Conservation (phyloP, 2,113 vertebrate genomes). For the Leptobrachium leishanense region DNA sequence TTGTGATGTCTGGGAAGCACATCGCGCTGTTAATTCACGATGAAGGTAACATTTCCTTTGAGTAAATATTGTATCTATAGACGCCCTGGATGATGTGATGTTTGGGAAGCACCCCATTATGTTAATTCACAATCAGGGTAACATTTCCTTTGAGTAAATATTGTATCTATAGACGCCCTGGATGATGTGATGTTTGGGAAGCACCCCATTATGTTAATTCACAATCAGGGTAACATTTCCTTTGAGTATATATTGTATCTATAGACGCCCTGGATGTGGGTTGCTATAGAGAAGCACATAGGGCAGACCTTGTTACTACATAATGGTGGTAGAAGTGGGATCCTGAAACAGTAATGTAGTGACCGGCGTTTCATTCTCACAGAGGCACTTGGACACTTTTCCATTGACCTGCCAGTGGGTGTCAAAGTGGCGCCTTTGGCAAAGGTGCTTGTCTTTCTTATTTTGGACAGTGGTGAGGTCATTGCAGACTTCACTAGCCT, state of each 20-base stretch:
- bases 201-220: too few relatives aligned
- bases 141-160: too few relatives aligned
- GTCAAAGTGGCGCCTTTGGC: constrained; percentile 70
- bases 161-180: too few relatives aligned
- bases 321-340: neutral
- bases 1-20: constrained; percentile 54
- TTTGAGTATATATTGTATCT: too few relatives aligned
- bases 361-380: constrained; percentile 39
- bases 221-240: too few relatives aligned
- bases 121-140: too few relatives aligned
- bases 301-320: too few relatives aligned
- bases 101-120: too few relatives aligned
- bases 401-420: constrained; percentile 57
- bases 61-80: neutral
- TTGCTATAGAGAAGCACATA: neutral
- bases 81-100: too few relatives aligned
- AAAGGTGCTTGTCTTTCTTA: constrained; percentile 76
- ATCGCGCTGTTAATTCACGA: constrained; percentile 26
- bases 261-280: too few relatives aligned
- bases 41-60: neutral
- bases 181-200: too few relatives aligned
- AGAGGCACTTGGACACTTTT: constrained; percentile 65
- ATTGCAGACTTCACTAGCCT: constrained; percentile 79
- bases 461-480: constrained; percentile 70
- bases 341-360: neutral